These are phyloP conservation scores for Sisyra nigra DNA, from an alignment of 2,888 invertebrate species.

Conservation along the genomic window DNA sequence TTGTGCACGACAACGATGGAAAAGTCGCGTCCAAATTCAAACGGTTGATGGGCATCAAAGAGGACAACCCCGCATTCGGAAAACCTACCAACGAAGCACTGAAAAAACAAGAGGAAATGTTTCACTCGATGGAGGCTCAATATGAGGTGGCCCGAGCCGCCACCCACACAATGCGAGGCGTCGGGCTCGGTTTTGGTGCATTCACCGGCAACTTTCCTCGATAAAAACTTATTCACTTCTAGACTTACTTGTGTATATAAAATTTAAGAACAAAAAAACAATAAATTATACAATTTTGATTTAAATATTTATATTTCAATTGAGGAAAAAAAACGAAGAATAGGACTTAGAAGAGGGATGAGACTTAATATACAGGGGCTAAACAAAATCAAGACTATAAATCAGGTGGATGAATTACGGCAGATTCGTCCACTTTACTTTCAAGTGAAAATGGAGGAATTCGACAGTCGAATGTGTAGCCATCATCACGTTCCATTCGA, in stretches of 20 bases:
- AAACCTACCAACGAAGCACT: slow-evolving; percentile 37
- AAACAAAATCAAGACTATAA: background rate
- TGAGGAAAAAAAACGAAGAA: too few relatives aligned
- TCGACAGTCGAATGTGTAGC: slow-evolving; percentile 90
- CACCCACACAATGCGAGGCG: slow-evolving; percentile 88
- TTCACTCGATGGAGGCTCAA: slow-evolving; percentile 86
- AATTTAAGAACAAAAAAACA: too few relatives aligned
- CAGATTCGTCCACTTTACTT: slow-evolving; percentile 65
- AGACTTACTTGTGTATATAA: too few relatives aligned
- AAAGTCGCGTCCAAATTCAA: slow-evolving; percentile 90
- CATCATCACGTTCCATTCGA: slow-evolving; percentile 93
- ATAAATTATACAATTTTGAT: too few relatives aligned
- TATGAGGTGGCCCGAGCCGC: slow-evolving; percentile 91
- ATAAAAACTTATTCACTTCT: slow-evolving; percentile 17
- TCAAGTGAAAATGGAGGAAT: slow-evolving; percentile 96
- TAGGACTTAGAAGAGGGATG: too few relatives aligned
- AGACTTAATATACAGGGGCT: too few relatives aligned
- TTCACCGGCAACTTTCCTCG: slow-evolving; percentile 34
- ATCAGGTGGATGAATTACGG: slow-evolving; percentile 21
- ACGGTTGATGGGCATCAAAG: slow-evolving; percentile 88
- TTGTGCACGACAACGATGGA: slow-evolving; percentile 83
- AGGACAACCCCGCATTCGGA: slow-evolving; percentile 25
- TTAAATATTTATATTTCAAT: too few relatives aligned
- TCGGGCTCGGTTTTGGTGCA: slow-evolving; percentile 61
- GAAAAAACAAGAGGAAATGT: slow-evolving; percentile 71